These are phyloP conservation scores for Triplophysa siluroides DNA, from an alignment of 2,113 vertebrate species.

Conservation along the genomic window DNA sequence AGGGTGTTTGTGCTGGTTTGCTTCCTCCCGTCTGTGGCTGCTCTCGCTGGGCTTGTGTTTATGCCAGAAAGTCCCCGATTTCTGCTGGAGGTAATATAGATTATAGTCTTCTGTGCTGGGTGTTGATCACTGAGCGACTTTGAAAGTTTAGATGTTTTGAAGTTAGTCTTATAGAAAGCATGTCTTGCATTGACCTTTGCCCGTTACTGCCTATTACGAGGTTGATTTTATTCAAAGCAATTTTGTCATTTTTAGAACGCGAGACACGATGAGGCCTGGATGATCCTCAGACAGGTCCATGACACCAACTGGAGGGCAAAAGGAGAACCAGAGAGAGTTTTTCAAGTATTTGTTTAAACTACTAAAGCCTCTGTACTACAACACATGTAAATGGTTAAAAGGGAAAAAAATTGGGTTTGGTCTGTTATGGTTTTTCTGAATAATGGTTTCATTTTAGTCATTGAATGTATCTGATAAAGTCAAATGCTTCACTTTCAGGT, in stretches of 20 bases:
- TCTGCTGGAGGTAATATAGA: constrained; percentile 87
- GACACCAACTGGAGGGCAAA: constrained; percentile 98
- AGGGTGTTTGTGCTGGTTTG: constrained; percentile 92
- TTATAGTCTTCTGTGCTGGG: neutral
- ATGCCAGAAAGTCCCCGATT: constrained; percentile 97
- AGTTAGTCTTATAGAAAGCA: too few relatives aligned
- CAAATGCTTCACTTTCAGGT: constrained; percentile 70
- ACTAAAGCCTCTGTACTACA: too few relatives aligned
- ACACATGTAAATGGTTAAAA: too few relatives aligned
- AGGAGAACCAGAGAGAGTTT: constrained; percentile 92
- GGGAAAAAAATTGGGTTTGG: too few relatives aligned
- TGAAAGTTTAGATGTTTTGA: neutral
- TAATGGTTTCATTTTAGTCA: too few relatives aligned
- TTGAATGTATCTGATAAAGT: neutral
- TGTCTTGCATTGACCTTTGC: too few relatives aligned
- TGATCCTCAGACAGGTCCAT: constrained; percentile 92
- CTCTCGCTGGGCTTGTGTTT: constrained; percentile 86
- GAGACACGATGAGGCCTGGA: constrained; percentile 97
- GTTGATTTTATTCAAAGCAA: neutral
- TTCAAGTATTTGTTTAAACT: constrained; percentile 82
- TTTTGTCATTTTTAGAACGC: constrained; percentile 77
- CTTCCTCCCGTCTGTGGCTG: constrained; percentile 84
- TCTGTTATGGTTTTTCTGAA: too few relatives aligned
- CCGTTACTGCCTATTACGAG: too few relatives aligned
- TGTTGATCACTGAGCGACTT: neutral